A percentile compares a stretch with the other conserved stretches of the same genome.
These are phyloP conservation scores for Sphaeridia pumilis DNA, from an alignment of 2,888 invertebrate genomes.

Conservation along the genomic window DNA sequence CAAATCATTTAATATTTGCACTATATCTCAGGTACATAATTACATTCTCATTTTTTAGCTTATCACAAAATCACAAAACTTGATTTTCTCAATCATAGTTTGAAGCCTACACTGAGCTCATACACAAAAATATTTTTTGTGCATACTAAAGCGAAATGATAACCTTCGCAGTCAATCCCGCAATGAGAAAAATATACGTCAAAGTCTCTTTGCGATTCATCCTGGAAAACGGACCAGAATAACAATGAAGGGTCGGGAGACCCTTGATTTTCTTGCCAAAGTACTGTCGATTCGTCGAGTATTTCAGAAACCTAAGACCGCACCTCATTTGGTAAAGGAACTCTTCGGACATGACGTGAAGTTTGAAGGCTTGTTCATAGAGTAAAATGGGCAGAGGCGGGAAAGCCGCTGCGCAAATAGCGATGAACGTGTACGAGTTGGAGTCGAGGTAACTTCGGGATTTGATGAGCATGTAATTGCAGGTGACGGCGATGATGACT, in stretches of 20 bases:
- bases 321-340: constrained; percentile 5
- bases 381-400: constrained; percentile 11
- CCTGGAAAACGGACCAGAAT: constrained; percentile 5
- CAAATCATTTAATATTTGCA: too few species aligned
- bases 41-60: too few species aligned
- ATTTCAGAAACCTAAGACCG: constrained; percentile 7
- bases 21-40: too few species aligned
- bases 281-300: constrained; percentile 11
- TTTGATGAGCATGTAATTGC: constrained; percentile 11
- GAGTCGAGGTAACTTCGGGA: constrained; percentile 7
- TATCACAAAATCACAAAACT: too few species aligned
- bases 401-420: constrained; percentile 9
- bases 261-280: constrained; percentile 5
- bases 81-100: too few species aligned
- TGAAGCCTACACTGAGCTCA: too few species aligned
- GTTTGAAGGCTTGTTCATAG: constrained; percentile 13
- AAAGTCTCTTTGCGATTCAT: constrained; percentile 13
- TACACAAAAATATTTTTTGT: too few species aligned
- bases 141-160: constrained; percentile 8
- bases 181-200: constrained; percentile 6
- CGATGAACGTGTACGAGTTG: constrained; percentile 7
- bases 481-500: constrained; percentile 3
- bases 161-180: constrained; percentile 9
- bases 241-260: constrained; percentile 4
- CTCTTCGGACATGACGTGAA: constrained; percentile 1